These are phyloP conservation scores for Catocala fraxini DNA, from an alignment of 2,888 invertebrate species.

Conservation along the genomic window DNA sequence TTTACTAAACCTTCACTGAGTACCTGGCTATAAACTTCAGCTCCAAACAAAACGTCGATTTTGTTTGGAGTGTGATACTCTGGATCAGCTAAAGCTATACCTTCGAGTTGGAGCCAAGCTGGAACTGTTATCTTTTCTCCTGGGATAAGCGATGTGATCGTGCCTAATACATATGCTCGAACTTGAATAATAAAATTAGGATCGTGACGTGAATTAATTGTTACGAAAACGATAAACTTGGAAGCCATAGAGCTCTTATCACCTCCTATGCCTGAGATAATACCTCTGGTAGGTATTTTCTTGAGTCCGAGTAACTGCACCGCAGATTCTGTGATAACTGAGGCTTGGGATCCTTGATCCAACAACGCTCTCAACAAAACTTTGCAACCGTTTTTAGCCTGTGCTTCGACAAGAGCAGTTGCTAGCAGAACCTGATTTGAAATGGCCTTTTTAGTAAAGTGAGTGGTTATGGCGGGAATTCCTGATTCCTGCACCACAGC, in stretches of 20 bases:
- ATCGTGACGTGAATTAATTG: slow-evolving; percentile 14
- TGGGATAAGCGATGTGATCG: slow-evolving; percentile 9
- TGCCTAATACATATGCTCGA: neutral
- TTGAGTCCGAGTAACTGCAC: slow-evolving; percentile 12
- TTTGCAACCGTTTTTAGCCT: slow-evolving; percentile 5
- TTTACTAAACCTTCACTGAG: slow-evolving; percentile 24
- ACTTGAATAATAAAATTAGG: slow-evolving; percentile 8
- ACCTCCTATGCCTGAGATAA: slow-evolving; percentile 15
- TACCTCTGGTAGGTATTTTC: slow-evolving; percentile 1
- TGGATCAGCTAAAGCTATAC: slow-evolving; percentile 13
- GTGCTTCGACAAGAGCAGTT: neutral
- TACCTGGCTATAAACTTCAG: slow-evolving; percentile 8
- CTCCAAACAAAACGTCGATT: neutral
- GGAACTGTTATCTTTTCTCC: neutral
- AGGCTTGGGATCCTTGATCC: slow-evolving; percentile 19
- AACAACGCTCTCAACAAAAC: slow-evolving; percentile 8
- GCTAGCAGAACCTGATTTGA: too few species aligned
- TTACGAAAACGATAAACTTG: slow-evolving; percentile 10
- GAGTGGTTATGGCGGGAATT: neutral
- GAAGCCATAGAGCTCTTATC: slow-evolving; percentile 10
- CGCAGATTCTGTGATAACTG: slow-evolving; percentile 8
- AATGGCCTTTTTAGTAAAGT: neutral
- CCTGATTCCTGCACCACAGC: neutral
- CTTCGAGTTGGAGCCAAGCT: slow-evolving; percentile 1
- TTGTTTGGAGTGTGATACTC: slow-evolving; percentile 12